Evolutionary conservation across 2,797 vertebrate genomes (phyloP), one percentile per base, ranked within the genome.

Genomic region (Anguilla megastoma): DNA sequence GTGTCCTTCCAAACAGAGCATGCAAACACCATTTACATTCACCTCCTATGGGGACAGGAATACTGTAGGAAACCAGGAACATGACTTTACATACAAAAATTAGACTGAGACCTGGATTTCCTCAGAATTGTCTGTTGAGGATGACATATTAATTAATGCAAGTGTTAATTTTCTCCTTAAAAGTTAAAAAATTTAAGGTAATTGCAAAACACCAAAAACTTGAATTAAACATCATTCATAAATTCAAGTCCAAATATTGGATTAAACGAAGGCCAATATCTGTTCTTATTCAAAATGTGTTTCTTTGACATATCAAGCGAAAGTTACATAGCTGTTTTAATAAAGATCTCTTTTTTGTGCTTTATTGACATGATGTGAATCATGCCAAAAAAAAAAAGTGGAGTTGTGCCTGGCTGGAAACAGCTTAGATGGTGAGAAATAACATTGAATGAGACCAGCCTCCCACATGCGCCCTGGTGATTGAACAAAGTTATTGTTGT

Each of bases 1-100:
- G n/a, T 24, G 24, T 36, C n/a, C 85, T 82, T 69, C 79, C 50
- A 82, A 82, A 82, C 36, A n/a, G 58, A 63, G 36, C 30, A 85
- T 16, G 30, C 33, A 41, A 3, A 74, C 10, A 74, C 69, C 9
- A 36, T 36, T 36, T 16, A 21, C 7, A 45, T 80, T 21, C 10
- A 24, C 36, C 41, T 18, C 41, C n/a, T 6, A 48, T 45, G 41
- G 5, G 16, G 18, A 18, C 41, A 80, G 41, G 18, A 7, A 45
- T 80, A 6, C 27, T 8, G 30, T 8, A 27, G 30, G 2, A 74
- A 33, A 30, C 33, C 30, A 30, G 27, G 27, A 33, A n/a, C 0
- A 9, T 6, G 21, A 12, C 3, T 27, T 69, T 7, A 21, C 3
- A 60, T 66, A 66, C 21, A 66, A 66, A n/a, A 66, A 66, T 66